Conservation (phyloP, 92 coral and sea anemone species). For the Parazoanthus swiftii region DNA sequence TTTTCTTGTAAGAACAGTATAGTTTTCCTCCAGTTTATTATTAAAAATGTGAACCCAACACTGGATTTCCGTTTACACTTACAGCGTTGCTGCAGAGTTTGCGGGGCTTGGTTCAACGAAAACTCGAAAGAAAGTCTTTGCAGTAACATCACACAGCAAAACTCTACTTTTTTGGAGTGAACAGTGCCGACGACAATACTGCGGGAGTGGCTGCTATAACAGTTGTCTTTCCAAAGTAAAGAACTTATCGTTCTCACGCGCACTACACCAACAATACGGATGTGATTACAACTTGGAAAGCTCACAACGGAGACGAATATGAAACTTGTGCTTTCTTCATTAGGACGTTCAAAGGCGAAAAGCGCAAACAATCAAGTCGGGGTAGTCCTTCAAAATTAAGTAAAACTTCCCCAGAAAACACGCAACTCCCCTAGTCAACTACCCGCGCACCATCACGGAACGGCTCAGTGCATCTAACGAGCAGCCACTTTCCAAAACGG, state of each 20-base stretch:
- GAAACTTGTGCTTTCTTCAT: background rate
- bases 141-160: constrained; percentile 11
- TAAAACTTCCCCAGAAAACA: constrained; percentile 8
- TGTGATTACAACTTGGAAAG: constrained; percentile 4
- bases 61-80: too few species aligned
- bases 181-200: constrained; percentile 7
- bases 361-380: constrained; percentile 15
- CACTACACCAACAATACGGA: constrained; percentile 22
- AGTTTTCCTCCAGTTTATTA: too few species aligned
- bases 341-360: constrained; percentile 2
- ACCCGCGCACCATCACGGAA: background rate
- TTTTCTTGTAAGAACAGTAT: too few species aligned
- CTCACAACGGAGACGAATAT: constrained; percentile 24
- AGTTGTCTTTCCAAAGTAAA: constrained; percentile 4
- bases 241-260: constrained; percentile 11
- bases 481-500: background rate
- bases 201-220: background rate
- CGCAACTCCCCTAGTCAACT: background rate
- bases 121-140: background rate
- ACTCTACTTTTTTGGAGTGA: constrained; percentile 19
- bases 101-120: constrained; percentile 9
- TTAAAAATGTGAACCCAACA: too few species aligned
- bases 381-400: background rate
- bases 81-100: background rate
- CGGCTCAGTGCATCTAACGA: background rate